These are phyloP conservation scores for Drosophila prolongata DNA, from an alignment of 2,888 invertebrate genomes.

Conservation along the genomic window DNA sequence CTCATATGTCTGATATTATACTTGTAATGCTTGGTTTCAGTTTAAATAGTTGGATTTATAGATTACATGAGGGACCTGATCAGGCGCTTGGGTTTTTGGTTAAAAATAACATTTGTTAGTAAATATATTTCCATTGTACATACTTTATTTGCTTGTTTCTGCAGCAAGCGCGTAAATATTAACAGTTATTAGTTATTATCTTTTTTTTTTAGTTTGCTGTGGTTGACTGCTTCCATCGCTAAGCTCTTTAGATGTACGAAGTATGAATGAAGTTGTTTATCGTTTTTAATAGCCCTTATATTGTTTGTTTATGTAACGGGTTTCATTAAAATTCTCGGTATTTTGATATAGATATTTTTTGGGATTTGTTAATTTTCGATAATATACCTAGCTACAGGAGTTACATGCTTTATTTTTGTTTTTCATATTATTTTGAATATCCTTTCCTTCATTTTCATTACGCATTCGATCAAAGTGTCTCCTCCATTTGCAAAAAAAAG, in stretches of 20 bases:
- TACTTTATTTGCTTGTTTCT: conserved; percentile 23
- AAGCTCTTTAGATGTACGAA: conserved; percentile 47
- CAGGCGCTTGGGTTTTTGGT: conserved; percentile 12
- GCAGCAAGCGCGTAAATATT: conserved; percentile 61
- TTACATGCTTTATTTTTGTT: conserved; percentile 26
- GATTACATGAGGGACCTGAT: conserved; percentile 27
- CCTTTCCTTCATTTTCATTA: conserved; percentile 1
- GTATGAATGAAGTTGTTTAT: conserved; percentile 27
- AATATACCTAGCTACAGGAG: conserved; percentile 69
- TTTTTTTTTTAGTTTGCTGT: conserved; percentile 36
- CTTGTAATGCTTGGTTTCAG: conserved; percentile 39
- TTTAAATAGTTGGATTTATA: conserved; percentile 28
- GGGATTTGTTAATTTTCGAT: conserved; percentile 62
- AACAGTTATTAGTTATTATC: conserved; percentile 52
- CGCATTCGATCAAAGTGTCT: conserved; percentile 38
- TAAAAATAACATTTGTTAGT: conserved; percentile 52
- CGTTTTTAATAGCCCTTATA: conserved; percentile 21
- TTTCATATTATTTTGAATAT: conserved; percentile 16
- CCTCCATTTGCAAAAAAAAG: conserved; percentile 68
- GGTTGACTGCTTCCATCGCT: conserved; percentile 30
- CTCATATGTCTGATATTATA: conserved; percentile 50
- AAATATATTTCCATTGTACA: conserved; percentile 44
- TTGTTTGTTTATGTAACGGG: conserved; percentile 30
- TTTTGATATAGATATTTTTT: conserved; percentile 54
- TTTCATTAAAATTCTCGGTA: conserved; percentile 63